Percentiles rank a stretch among this genome's conserved stretches.
phyloP scores from a whole-genome alignment of 2,113 vertebrate species.

The Sclerurus mexicanus region DNA sequence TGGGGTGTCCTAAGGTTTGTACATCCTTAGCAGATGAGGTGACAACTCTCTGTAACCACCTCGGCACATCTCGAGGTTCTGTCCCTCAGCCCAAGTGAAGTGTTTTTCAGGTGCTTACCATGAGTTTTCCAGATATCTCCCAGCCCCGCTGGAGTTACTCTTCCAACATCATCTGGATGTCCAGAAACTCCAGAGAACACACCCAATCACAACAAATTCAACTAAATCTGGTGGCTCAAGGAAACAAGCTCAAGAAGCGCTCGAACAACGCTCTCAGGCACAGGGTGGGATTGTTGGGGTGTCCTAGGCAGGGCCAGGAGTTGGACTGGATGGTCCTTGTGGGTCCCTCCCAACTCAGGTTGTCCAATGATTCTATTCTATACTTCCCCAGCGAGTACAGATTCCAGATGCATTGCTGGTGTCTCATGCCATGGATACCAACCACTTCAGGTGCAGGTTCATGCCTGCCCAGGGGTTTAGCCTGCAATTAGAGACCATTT shows the following conservation, averaged over 20 bases:
- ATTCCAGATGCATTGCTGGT: not conserved
- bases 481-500: not conserved
- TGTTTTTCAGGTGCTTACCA: not conserved
- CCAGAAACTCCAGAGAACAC: not conserved
- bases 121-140: not conserved
- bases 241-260: not conserved
- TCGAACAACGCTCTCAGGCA: rapidly evolving
- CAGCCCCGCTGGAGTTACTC: not conserved
- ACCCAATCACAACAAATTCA: not conserved
- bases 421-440: not conserved
- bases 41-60: rapidly evolving
- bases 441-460: not conserved
- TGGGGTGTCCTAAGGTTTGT: no score
- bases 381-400: not conserved
- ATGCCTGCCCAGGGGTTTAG: not conserved
- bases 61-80: not conserved
- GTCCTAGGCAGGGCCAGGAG: not conserved
- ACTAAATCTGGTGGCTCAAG: not conserved
- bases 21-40: not conserved
- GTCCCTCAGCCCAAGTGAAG: not conserved
- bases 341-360: not conserved
- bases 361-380: not conserved
- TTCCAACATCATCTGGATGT: not conserved
- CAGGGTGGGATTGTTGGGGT: not conserved
- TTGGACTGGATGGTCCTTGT: rapidly evolving